Percentiles rank a stretch among this genome's conserved stretches.
phyloP scores from a whole-genome alignment of 2,888 invertebrate species.

The Pinctada fucata region DNA sequence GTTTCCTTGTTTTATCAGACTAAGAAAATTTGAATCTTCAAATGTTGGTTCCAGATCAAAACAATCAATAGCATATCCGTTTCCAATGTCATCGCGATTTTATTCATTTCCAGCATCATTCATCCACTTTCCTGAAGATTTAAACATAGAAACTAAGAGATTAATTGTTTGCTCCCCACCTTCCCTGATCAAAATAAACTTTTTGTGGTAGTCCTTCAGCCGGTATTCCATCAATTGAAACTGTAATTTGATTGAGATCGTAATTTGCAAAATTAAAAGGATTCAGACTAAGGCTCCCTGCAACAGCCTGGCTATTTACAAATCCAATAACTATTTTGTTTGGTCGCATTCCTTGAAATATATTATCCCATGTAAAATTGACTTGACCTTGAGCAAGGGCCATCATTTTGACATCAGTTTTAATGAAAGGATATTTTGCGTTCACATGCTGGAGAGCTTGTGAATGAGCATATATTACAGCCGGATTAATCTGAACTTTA shows the following conservation, averaged over 20 bases:
- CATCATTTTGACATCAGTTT: slow-evolving; percentile 23
- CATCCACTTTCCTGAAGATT: slow-evolving; percentile 25
- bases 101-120: too few relatives aligned
- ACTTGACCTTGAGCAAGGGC: slow-evolving; percentile 33
- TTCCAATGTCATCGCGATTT: slow-evolving; percentile 6
- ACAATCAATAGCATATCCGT: slow-evolving; percentile 24
- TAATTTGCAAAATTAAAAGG: background rate
- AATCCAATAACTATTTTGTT: background rate
- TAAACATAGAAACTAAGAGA: slow-evolving; percentile 14
- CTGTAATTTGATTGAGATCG: background rate
- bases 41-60: slow-evolving; percentile 34
- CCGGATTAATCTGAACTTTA: slow-evolving; percentile 27
- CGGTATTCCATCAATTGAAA: background rate
- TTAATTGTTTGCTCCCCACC: background rate
- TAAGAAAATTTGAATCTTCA: slow-evolving; percentile 33
- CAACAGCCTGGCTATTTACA: background rate
- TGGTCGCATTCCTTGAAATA: background rate
- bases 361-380: background rate
- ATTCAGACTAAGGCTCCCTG: background rate
- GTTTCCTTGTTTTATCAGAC: slow-evolving; percentile 33
- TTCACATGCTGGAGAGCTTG: slow-evolving; percentile 15
- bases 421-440: slow-evolving; percentile 27
- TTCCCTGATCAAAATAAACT: background rate
- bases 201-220: background rate
- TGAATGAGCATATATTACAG: slow-evolving; percentile 26